Evolutionary conservation across 2,113 vertebrate genomes (phyloP).

Genomic region (Motacilla alba): DNA sequence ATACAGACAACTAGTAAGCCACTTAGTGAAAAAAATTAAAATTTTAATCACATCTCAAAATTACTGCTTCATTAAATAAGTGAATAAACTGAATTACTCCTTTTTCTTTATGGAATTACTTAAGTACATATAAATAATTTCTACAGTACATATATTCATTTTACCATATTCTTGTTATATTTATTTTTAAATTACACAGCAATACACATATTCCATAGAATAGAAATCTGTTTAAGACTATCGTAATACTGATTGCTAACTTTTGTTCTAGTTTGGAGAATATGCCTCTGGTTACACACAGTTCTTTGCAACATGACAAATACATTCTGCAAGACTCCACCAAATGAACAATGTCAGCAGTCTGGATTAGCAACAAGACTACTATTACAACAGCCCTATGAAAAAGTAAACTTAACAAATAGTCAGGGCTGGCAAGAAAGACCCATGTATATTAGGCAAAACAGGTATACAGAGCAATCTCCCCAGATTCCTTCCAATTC

Average conservation of each 20-base stretch:
- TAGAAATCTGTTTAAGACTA: background rate
- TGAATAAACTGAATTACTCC: background rate
- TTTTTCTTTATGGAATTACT: background rate
- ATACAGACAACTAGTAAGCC: background rate
- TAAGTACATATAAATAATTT: background rate
- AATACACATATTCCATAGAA: background rate
- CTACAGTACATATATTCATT: background rate
- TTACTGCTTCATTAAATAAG: background rate
- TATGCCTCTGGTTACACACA: background rate
- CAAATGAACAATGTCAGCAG: background rate
- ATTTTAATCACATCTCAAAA: background rate
- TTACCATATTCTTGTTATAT: background rate
- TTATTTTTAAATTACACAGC: background rate
- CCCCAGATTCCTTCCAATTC: background rate
- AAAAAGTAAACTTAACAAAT: background rate
- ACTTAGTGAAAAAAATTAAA: background rate
- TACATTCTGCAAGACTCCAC: background rate
- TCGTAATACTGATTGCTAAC: background rate
- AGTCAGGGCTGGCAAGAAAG: background rate
- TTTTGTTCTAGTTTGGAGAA: background rate
- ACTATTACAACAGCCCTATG: background rate
- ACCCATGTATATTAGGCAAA: background rate
- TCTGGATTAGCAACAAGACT: background rate
- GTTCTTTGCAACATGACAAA: background rate
- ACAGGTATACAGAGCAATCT: background rate